phyloP scores from a whole-genome alignment of 2,113 vertebrate genomes.

The Melospiza georgiana region DNA sequence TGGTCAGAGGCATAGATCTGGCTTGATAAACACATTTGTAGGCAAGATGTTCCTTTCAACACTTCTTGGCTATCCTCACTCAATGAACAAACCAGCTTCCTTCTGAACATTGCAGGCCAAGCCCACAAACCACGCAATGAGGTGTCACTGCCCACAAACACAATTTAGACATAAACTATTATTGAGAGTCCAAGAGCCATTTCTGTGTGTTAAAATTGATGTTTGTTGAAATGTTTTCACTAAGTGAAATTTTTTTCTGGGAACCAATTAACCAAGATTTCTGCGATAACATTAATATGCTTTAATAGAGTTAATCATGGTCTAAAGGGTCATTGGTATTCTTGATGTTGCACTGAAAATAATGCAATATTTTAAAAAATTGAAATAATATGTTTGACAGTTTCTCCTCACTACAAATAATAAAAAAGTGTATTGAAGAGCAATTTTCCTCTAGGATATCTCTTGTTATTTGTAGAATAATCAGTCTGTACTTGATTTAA shows the following conservation, averaged over 20 bases:
- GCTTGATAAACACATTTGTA: neutral
- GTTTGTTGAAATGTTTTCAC: neutral
- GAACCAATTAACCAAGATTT: neutral
- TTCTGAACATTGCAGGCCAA: neutral
- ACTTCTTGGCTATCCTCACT: neutral
- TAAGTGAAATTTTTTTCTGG: neutral
- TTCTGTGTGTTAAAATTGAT: neutral
- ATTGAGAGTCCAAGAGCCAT: neutral
- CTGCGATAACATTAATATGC: neutral
- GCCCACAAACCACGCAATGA: neutral
- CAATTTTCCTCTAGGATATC: neutral
- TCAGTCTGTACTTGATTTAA: neutral
- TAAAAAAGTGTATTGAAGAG: neutral
- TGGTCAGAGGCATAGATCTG: neutral
- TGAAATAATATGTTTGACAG: neutral
- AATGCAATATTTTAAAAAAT: neutral
- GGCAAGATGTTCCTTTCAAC: neutral
- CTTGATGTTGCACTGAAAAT: neutral
- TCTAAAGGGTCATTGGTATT: neutral
- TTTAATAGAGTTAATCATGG: neutral
- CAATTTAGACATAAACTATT: neutral
- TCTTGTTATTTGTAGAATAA: neutral
- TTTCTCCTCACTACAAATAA: neutral
- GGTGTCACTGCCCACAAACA: neutral
- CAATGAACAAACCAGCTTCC: neutral